Evolutionary conservation across 1,140 invertebrate genomes (phyloP).

Genomic region (Conus ventricosus): DNA sequence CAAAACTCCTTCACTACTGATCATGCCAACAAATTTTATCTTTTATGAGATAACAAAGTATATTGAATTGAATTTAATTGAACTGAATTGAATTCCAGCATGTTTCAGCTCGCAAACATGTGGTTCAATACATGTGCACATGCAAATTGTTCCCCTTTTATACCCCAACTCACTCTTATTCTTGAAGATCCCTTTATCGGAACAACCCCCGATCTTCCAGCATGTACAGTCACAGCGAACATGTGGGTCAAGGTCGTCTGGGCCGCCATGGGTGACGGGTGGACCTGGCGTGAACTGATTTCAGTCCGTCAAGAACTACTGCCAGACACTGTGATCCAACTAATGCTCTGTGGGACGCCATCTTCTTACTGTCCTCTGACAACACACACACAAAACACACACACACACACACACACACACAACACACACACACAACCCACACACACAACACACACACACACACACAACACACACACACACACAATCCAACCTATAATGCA

Average conservation of each 20-base stretch:
- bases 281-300: not conserved
- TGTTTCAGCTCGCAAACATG: conserved; percentile 53
- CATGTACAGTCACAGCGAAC: conserved; percentile 52
- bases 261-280: not conserved
- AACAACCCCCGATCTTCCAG: conserved; percentile 53
- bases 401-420: no score
- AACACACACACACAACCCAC: no score
- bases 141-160: not conserved
- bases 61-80: no score
- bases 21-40: no score
- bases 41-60: no score
- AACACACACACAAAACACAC: no score
- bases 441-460: no score
- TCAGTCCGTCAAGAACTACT: not conserved
- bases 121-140: conserved; percentile 26
- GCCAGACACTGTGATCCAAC: no score
- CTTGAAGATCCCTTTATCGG: conserved; percentile 58
- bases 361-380: not conserved
- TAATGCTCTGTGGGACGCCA: not conserved
- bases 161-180: conserved; percentile 53
- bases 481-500: no score
- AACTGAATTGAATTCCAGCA: not conserved
- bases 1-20: no score
- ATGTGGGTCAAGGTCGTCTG: conserved; percentile 40
- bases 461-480: no score